phyloP scores from a whole-genome alignment of 2,113 vertebrate species.

The Larimichthys crocea region DNA sequence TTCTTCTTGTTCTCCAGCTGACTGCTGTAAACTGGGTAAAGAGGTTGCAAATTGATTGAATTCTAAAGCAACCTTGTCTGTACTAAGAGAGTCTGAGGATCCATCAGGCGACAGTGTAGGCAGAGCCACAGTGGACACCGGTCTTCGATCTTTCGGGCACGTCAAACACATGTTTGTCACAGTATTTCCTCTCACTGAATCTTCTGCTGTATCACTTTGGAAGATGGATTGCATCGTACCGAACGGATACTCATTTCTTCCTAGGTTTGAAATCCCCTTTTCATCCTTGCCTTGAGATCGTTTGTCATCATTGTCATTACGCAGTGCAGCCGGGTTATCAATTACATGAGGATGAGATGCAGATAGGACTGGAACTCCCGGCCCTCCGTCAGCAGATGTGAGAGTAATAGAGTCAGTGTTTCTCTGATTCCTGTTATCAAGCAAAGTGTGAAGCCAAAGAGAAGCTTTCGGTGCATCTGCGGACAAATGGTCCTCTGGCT shows the following conservation, averaged over 20 bases:
- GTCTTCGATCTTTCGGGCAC: slow-evolving; percentile 52
- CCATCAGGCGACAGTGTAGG: slow-evolving; percentile 28
- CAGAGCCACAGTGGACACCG: slow-evolving; percentile 31
- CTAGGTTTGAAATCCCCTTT: slow-evolving; percentile 49
- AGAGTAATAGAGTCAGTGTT: slow-evolving; percentile 58
- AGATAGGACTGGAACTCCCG: slow-evolving; percentile 54
- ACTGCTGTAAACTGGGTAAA: slow-evolving; percentile 28
- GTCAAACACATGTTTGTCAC: slow-evolving; percentile 65
- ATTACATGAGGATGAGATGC: slow-evolving; percentile 60
- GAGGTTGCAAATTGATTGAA: slow-evolving; percentile 36
- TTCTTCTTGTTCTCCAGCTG: slow-evolving; percentile 22
- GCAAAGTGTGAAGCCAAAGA: slow-evolving; percentile 60
- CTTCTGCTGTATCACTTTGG: slow-evolving; percentile 37
- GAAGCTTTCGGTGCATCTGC: slow-evolving; percentile 49
- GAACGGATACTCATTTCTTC: slow-evolving; percentile 25
- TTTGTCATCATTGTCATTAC: slow-evolving; percentile 60
- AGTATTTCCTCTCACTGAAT: slow-evolving; percentile 33
- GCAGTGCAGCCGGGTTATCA: slow-evolving; percentile 57
- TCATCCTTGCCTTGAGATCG: slow-evolving; percentile 39
- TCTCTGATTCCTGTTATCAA: slow-evolving; percentile 62
- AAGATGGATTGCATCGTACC: slow-evolving; percentile 51
- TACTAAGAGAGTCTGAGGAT: slow-evolving; percentile 3
- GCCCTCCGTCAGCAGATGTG: slow-evolving; percentile 50
- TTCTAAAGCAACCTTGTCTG: slow-evolving; percentile 13
- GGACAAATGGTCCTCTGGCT: slow-evolving; percentile 56